A percentile compares a stretch with the other conserved stretches of the same genome.
These are phyloP conservation scores for Parnassius apollo DNA, from an alignment of 2,888 invertebrate species.

Conservation along the genomic window DNA sequence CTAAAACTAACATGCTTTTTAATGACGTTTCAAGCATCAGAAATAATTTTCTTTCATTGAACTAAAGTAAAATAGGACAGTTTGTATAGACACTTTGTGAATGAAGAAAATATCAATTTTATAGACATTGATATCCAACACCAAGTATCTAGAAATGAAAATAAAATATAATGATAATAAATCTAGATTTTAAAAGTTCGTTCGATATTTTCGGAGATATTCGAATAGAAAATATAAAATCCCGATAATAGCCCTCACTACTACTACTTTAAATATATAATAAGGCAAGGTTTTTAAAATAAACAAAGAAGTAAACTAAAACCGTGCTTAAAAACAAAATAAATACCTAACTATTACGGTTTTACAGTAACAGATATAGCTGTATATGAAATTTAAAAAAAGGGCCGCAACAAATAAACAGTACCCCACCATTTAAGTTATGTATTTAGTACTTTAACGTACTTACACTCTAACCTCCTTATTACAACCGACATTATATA, in stretches of 20 bases:
- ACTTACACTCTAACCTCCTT: conserved; percentile 28
- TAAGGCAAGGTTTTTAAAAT: background rate
- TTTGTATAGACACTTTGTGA: background rate
- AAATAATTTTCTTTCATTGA: background rate
- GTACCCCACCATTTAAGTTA: too few relatives aligned
- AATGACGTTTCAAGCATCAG: background rate
- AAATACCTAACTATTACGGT: background rate
- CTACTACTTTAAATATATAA: background rate
- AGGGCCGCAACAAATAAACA: too few relatives aligned
- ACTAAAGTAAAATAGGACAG: background rate
- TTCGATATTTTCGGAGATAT: conserved; percentile 14
- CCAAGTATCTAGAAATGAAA: background rate
- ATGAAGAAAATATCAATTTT: conserved; percentile 1
- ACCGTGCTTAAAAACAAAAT: background rate
- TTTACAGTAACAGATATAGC: background rate
- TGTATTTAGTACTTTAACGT: background rate
- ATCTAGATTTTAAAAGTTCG: conserved; percentile 1
- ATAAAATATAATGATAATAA: too few relatives aligned
- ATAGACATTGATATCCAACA: conserved; percentile 6
- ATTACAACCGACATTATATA: conserved; percentile 24
- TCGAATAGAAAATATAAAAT: background rate
- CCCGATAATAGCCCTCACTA: background rate
- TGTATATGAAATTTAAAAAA: background rate
- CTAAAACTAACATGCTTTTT: conserved; percentile 27
- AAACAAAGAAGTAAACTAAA: background rate